Evolutionary conservation across 1,140 invertebrate species (phyloP), one percentile per base, ranked within the genome.

Genomic region (Magallana gigas): DNA sequence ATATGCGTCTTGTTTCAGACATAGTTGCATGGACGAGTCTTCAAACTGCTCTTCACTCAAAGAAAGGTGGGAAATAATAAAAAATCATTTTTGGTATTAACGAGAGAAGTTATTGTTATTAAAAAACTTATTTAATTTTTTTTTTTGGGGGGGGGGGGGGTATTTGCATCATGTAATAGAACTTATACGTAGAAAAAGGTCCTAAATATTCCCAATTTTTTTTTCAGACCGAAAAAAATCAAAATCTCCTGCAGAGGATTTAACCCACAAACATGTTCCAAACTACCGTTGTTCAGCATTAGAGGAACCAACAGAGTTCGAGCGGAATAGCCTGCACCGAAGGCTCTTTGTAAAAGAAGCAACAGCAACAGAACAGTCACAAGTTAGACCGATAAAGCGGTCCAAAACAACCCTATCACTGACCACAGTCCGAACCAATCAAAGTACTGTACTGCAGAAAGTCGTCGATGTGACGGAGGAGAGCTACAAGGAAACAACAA

Each of bases 21-120:
- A 85, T 89, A 16, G 88, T 84, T 36, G 85, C 85, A 29, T 89
- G 88, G 88, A 18, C 76, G 58, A 84, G 86, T 23, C 64, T 87
- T 81, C 88, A 89, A 64, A 18, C 82, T 14, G 60, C 60, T 7
- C 71, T 89, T 29, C 85, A 89, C 23, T 68, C 64, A 57, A 84
- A 84, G 57, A 86, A 88, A 80, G 87, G 87, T 88, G 85, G 3
- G 62, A 18, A 81, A 59, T 80, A 23, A 9, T 14, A 9, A 8
- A 80, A 23, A 80, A 14, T 80, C 7, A 7, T 80, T 23, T 80
- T 9, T 36, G 36, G 5, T 80, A 23, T n/a, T 18, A 80, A 23
- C 1, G 0, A 12, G 5, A 62, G 3, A 48, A 48, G 36, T 48
- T 48, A 48, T 48, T 48, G 36, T 48, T 48, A 4, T 48, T 48